Percentiles rank a stretch among this genome's conserved stretches.
Evolutionary conservation across 1,140 invertebrate genomes (phyloP).

Genomic region (Aleiodes sp.): DNA sequence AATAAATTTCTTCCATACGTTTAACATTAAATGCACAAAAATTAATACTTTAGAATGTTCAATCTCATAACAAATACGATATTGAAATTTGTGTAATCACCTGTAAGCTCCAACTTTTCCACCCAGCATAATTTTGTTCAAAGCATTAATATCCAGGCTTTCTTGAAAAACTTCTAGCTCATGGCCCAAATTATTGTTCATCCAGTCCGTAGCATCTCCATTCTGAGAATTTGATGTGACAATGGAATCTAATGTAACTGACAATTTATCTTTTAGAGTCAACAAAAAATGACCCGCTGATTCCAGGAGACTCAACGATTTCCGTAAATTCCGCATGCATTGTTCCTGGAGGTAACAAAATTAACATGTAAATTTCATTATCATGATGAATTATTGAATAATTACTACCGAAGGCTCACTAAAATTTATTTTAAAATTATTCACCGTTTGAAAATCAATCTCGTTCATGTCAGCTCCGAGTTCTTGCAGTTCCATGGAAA

Average conservation of each 20-base stretch:
- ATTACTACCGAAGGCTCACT: not conserved
- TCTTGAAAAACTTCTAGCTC: constrained; percentile 53
- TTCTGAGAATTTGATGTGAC: constrained; percentile 34
- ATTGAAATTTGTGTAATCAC: constrained; percentile 28
- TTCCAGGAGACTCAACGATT: constrained; percentile 46
- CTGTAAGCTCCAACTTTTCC: constrained; percentile 46
- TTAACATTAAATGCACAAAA: too few relatives aligned
- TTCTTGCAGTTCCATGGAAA: not conserved
- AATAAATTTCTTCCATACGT: too few relatives aligned
- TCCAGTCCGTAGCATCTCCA: constrained; percentile 36
- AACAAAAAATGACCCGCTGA: constrained; percentile 36
- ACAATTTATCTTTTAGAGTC: constrained; percentile 43
- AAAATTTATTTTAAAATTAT: too few relatives aligned
- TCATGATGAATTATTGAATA: not conserved
- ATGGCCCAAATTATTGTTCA: constrained; percentile 38
- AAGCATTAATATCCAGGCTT: constrained; percentile 49
- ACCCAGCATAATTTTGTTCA: constrained; percentile 51
- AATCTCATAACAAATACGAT: not conserved
- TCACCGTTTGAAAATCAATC: not conserved
- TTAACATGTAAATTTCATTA: not conserved
- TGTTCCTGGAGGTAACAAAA: too few relatives aligned
- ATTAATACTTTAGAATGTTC: too few relatives aligned
- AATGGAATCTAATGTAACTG: constrained; percentile 43
- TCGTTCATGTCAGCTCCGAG: not conserved
- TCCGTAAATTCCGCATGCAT: constrained; percentile 45